Evolutionary conservation across 2,113 vertebrate genomes (phyloP), one percentile per base, ranked within the genome.

Genomic region (Perca schrenkii): DNA sequence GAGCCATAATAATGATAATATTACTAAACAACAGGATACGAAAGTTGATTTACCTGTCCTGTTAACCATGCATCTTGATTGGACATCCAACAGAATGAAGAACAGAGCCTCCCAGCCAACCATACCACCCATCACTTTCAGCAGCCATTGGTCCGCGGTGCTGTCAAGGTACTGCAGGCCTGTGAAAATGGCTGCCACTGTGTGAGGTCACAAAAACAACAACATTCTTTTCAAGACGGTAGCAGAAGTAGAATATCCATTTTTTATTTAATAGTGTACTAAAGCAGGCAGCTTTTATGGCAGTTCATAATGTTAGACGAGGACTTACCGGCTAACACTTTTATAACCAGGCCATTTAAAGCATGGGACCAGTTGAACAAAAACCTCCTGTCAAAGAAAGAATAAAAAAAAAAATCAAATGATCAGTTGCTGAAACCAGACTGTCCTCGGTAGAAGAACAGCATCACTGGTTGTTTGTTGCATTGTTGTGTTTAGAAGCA

Each of bases 121-220:
- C 67, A 94, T 95, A 10, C 92, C 96, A 2, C 95, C 94, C 95
- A 96, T 95, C 11, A 96, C 93, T 66, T 95, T 94, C 25, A 81
- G 19, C 74, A 95, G 60, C 95, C 95, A 96, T n/a, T 50, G 62
- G 78, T 68, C 79, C 0, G 6, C 1, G 11, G 85, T 36, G 17
- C 60, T 77, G 76, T 94, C 94, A 71, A 95, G 79, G 43, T 91
- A 17, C 7, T 67, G 8, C 61, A 96, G 79, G 3, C 95, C 96
- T 7, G 95, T 94, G 25, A 96, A 96, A 73, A 96, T 94, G 60
- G 94, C 91, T 0, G 77, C 94, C 91, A 95, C 96, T 96, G 83
- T 62, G 56, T 15, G 0, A 56, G 8, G 22, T 40, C 22, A 80
- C 15, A 83, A 1, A 71, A 8, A 2, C 1, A 34, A 34, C 3